A percentile compares a stretch with the other conserved stretches of the same genome.
These are phyloP conservation scores for Morus bassanus DNA, from an alignment of 2,797 vertebrate species.

Conservation along the genomic window DNA sequence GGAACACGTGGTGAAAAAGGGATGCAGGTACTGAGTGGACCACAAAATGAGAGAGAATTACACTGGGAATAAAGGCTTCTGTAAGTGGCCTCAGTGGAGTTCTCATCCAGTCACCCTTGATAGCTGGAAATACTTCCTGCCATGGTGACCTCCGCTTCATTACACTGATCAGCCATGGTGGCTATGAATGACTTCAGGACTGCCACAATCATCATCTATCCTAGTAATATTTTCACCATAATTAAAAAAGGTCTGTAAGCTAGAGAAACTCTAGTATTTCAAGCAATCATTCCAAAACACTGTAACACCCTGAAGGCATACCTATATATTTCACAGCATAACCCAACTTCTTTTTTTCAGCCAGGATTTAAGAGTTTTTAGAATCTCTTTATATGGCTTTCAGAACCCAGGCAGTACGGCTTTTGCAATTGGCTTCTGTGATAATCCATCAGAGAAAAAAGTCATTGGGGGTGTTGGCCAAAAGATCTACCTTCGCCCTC, in stretches of 20 bases:
- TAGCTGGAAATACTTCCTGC: not conserved
- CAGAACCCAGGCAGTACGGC: not conserved
- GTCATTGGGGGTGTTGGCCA: not conserved
- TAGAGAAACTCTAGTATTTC: not conserved
- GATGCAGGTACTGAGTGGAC: not conserved
- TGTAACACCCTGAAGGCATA: not conserved
- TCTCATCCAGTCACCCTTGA: not conserved
- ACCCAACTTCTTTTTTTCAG: not conserved
- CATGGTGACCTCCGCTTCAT: not conserved
- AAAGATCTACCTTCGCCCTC: rapidly evolving
- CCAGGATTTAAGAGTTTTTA: not conserved
- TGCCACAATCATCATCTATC: not conserved
- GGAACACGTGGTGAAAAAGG: not conserved
- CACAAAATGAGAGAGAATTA: not conserved
- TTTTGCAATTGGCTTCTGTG: not conserved
- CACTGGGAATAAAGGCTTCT: not conserved
- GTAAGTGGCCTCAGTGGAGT: not conserved
- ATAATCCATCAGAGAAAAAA: not conserved
- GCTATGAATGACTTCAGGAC: not conserved
- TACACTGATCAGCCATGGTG: not conserved
- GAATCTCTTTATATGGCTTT: not conserved
- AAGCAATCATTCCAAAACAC: not conserved
- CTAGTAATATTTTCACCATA: not conserved
- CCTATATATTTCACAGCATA: not conserved
- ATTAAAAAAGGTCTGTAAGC: not conserved